Percentiles rank a stretch among this genome's conserved stretches.
Evolutionary conservation across 1,140 invertebrate genomes (phyloP).

Genomic region (Ericerus pela): DNA sequence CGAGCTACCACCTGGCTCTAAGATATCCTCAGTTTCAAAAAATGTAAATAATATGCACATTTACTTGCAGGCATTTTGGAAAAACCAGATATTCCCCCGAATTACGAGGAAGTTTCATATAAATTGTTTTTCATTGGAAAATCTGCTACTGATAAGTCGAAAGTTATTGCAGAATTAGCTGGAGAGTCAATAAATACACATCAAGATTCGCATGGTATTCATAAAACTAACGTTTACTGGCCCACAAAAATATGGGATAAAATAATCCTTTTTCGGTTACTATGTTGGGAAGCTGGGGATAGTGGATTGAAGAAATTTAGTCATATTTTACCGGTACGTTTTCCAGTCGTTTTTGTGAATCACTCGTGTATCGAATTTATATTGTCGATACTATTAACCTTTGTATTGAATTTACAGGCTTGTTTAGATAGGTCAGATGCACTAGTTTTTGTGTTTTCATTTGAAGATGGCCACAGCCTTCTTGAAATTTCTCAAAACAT

Average conservation of each 20-base stretch:
- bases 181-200: conserved; percentile 29
- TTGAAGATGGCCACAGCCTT: conserved; percentile 38
- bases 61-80: conserved; percentile 36
- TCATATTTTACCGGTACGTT: conserved; percentile 39
- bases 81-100: conserved; percentile 34
- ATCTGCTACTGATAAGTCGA: conserved; percentile 40
- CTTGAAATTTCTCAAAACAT: conserved; percentile 39
- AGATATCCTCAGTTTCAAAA: too few species aligned
- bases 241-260: conserved; percentile 42
- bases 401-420: conserved; percentile 28
- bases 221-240: conserved; percentile 40
- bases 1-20: too few species aligned
- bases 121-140: conserved; percentile 42
- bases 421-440: conserved; percentile 40
- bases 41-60: too few species aligned
- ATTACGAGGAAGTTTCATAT: conserved; percentile 41
- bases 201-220: conserved; percentile 37
- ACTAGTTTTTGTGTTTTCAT: conserved; percentile 40
- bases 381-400: conserved; percentile 7
- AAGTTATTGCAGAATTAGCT: conserved; percentile 36
- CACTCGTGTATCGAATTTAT: conserved; percentile 12
- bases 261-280: conserved; percentile 39
- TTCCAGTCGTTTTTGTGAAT: neutral
- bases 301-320: conserved; percentile 40
- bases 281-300: conserved; percentile 45